Evolutionary conservation across 2,888 invertebrate species (phyloP), one percentile per base, ranked within the genome.

Genomic region (Ormyrus thymus): DNA sequence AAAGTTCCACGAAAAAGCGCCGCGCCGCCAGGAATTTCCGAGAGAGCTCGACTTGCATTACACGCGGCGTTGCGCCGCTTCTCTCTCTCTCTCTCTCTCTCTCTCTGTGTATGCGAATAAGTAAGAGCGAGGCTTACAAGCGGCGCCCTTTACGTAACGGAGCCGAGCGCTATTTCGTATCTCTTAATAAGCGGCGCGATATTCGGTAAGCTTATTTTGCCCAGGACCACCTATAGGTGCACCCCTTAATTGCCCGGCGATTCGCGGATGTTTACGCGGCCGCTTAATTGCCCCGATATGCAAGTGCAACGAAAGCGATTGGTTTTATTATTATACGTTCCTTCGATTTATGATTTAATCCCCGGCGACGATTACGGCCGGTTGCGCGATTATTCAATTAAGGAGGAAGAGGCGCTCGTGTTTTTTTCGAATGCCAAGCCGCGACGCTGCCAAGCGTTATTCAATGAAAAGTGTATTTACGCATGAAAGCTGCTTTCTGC

Each of bases 111-210:
- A 1, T 50, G 15, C 45, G 46, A 7, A 51, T 46, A 5, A 1
- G 15, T 29, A 6, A 5, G n/a, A 70, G 53, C 7, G 29, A 56
- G 55, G 29, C 66, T 77, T 66, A 71, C 75, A 71, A 80, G 78
- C 29, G 29, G 76, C 80, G 82, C 81, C 81, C 82, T 83, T 83
- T 83, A 83, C 83, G 82, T 82, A 83, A 83, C 78, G 53, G 76
- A 62, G 61, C 76, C 59, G 9, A 29, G 29, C 29, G 45, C 75
- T 68, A 68, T 68, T 75, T 68, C 58, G 58, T 64, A 64, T 64
- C 55, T 64, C 64, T 43, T 15, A 15, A 70, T 70, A 55, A 10
- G 68, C 61, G 59, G 8, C 9, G n/a, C 2, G 65, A 53, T 29
- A 29, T 29, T 29, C 29, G 29, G 29, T 29, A 29, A 29, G 29